phyloP scores from a whole-genome alignment of 2,888 invertebrate genomes.

The Drosophila peninsularis region DNA sequence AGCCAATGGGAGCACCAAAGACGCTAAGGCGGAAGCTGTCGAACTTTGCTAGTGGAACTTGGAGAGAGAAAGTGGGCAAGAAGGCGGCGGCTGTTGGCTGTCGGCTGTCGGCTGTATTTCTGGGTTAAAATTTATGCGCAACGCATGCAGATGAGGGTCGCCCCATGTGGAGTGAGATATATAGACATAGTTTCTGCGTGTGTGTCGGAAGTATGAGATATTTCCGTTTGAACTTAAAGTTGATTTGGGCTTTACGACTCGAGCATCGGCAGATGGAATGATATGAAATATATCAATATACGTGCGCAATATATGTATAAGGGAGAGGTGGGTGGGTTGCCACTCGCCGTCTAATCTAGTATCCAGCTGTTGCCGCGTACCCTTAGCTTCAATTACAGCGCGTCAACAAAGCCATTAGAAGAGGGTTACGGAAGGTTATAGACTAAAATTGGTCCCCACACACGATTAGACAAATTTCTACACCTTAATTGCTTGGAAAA shows the following conservation, averaged over 20 bases:
- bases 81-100: constrained; percentile 59
- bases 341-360: constrained; percentile 23
- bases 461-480: constrained; percentile 69
- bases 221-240: constrained; percentile 47
- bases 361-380: constrained; percentile 54
- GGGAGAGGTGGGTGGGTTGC: background rate
- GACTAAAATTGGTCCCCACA: constrained; percentile 18
- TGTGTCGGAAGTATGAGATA: constrained; percentile 15
- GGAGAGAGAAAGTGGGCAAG: background rate
- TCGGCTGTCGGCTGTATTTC: constrained; percentile 65
- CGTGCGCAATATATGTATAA: background rate
- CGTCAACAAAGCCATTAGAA: constrained; percentile 59
- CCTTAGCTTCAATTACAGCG: constrained; percentile 38
- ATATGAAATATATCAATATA: constrained; percentile 4
- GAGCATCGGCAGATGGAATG: constrained; percentile 4
- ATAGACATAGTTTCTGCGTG: constrained; percentile 19
- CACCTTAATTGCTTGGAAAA: constrained; percentile 67
- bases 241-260: constrained; percentile 14
- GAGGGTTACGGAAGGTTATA: constrained; percentile 1
- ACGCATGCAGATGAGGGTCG: constrained; percentile 68
- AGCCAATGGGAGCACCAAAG: constrained; percentile 20
- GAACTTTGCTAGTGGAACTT: constrained; percentile 11
- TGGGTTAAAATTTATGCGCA: constrained; percentile 69
- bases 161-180: constrained; percentile 7
- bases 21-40: constrained; percentile 41